Evolutionary conservation across 35 echinoderm and acorn worm genomes (phyloP), one percentile per base, ranked within the genome.

Genomic region (Lytechinus variegatus): DNA sequence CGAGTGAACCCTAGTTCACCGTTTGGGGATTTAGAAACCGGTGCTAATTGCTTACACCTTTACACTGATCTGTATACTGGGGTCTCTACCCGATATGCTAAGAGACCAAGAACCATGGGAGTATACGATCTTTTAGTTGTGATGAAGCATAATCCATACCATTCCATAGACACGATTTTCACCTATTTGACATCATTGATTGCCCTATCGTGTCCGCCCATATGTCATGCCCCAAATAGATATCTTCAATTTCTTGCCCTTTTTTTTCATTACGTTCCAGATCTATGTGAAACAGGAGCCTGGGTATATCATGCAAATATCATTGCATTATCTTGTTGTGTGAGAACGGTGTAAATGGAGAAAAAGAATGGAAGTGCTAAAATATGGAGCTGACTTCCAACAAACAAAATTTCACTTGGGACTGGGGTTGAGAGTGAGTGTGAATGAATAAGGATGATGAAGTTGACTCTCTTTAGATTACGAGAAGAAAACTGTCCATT

Each of bases 31-130:
- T 93, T 93, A 28, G 55, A 27, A 57, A n/a, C 92, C 88, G 27
- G 54, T 93, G 92, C 92, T 93, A 93, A 93, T 93, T 93, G 92
- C 92, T 93, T 93, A 93, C 92, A 93, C 92, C 92, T 93, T 93
- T 93, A 55, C 92, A 93, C 92, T 10, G 52, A 27, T 93, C 29
- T 93, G 27, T n/a, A 79, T 79, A 7, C 19, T 24, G 19, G 19
- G 66, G 66, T 79, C 66, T 79, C 19, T 24, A 79, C 19, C n/a
- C 66, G n/a, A 79, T 24, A 24, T 7, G 14, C 21, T 79, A 16
- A n/a, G 66, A 79, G 66, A 79, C 66, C n/a, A 1, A 11, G 66
- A 14, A 24, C 66, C n/a, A 7, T 8, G 66, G 92, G 55, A 57
- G 52, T 93, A 57, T 93, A 93, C n/a, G 54, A 55, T 55, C 8